A percentile compares a stretch with the other conserved stretches of the same genome.
phyloP scores from a whole-genome alignment of 2,113 vertebrate genomes.

The Callionymus lyra region DNA sequence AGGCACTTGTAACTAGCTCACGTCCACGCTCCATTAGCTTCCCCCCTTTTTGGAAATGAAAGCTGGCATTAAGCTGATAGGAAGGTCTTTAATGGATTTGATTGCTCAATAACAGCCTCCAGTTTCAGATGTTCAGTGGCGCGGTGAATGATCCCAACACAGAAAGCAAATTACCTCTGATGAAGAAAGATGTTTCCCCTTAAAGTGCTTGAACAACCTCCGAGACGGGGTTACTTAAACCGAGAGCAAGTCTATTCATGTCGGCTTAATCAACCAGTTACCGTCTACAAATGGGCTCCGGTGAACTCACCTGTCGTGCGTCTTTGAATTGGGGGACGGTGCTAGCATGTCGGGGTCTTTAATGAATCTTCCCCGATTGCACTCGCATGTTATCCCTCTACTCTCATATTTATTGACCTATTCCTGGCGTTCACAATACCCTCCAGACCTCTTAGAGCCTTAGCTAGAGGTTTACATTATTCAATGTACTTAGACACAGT shows the following conservation, averaged over 20 bases:
- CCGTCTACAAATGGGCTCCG: no score
- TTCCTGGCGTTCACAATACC: conserved; percentile 18
- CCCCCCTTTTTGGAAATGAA: conserved; percentile 67
- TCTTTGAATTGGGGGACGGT: no score
- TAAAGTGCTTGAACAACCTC: background rate
- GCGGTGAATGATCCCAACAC: conserved; percentile 9
- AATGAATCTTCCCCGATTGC: no score
- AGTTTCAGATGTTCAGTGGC: conserved; percentile 33
- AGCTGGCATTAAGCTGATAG: conserved; percentile 54
- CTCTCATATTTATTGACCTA: conserved; percentile 10
- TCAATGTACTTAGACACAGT: conserved; percentile 27
- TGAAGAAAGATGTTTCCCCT: conserved; percentile 1
- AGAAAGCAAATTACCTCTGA: conserved; percentile 3
- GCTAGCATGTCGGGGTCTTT: no score
- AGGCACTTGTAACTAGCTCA: conserved; percentile 71
- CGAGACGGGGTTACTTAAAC: no score
- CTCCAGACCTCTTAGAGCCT: conserved; percentile 7
- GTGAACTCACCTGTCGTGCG: no score
- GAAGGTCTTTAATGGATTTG: conserved; percentile 49
- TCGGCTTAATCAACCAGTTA: no score
- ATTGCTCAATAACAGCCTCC: conserved; percentile 39
- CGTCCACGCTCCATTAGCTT: conserved; percentile 77
- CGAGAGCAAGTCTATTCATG: no score
- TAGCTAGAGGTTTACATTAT: conserved; percentile 7
- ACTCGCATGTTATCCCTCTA: background rate